Conservation (phyloP, 2,797 vertebrate genomes). For the Phataginus tricuspis region DNA sequence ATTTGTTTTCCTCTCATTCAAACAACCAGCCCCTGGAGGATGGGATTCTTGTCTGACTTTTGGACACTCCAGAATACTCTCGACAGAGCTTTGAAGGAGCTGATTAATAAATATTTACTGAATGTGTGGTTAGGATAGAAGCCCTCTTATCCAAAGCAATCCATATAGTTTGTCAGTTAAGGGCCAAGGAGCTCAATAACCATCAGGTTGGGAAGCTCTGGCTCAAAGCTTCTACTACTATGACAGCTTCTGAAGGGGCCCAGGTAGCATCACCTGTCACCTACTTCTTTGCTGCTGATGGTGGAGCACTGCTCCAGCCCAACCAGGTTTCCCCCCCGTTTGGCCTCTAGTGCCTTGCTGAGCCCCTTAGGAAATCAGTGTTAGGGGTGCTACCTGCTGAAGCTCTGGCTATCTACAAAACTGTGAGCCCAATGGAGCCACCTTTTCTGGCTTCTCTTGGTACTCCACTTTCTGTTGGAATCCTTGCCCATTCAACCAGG, state of each 20-base stretch:
- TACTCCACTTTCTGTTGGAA: background rate
- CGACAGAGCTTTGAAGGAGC: background rate
- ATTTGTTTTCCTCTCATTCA: background rate
- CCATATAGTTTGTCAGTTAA: background rate
- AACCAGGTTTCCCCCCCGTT: background rate
- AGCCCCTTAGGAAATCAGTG: background rate
- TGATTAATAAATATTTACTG: background rate
- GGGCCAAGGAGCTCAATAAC: conserved; percentile 16
- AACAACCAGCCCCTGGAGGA: background rate
- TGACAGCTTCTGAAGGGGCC: background rate
- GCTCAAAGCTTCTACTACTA: background rate
- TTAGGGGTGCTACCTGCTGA: background rate
- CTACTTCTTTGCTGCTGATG: background rate
- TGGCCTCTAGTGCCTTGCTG: background rate
- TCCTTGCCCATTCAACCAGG: background rate
- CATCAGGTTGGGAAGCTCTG: background rate
- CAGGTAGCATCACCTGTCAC: background rate
- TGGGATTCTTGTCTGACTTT: background rate
- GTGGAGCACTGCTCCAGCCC: background rate
- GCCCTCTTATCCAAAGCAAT: background rate
- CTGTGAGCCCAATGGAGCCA: fast-evolving
- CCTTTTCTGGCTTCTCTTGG: background rate
- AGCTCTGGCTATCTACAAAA: background rate
- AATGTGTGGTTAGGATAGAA: background rate
- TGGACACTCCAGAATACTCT: background rate